Conservation (phyloP, 1,140 invertebrate species). For the Caerostris darwini region DNA sequence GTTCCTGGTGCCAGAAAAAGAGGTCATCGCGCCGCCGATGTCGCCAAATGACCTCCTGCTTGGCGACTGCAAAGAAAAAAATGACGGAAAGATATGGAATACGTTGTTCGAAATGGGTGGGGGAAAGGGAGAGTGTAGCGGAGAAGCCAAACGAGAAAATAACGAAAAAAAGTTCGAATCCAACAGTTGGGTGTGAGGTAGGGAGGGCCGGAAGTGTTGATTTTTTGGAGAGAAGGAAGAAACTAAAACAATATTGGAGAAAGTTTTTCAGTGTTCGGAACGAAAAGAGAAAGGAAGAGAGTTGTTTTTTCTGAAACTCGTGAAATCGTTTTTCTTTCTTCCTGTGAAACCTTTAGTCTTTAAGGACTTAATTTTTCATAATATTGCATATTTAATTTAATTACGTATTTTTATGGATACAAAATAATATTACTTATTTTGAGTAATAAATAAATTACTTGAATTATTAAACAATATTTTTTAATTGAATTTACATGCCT, state of each 20-base stretch:
- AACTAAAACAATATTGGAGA: slow-evolving; percentile 52
- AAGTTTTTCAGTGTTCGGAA: slow-evolving; percentile 43
- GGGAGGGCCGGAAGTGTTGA: slow-evolving; percentile 71
- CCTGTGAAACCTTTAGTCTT: too few species aligned
- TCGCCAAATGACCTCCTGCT: slow-evolving; percentile 53
- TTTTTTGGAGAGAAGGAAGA: slow-evolving; percentile 3
- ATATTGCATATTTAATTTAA: too few species aligned
- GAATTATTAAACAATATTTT: too few species aligned
- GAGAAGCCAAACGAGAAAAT: slow-evolving; percentile 33
- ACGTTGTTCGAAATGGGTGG: neutral
- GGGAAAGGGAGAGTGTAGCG: neutral
- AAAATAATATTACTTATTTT: too few species aligned
- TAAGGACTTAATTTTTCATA: too few species aligned
- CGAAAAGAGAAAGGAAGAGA: slow-evolving; percentile 50
- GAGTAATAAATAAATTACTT: too few species aligned
- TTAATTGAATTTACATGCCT: too few species aligned
- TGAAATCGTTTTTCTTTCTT: neutral
- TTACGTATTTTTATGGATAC: too few species aligned
- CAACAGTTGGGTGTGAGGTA: slow-evolving; percentile 63
- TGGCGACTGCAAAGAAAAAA: slow-evolving; percentile 41
- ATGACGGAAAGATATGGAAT: neutral
- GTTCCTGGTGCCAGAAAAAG: slow-evolving; percentile 59
- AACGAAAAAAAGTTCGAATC: slow-evolving; percentile 52
- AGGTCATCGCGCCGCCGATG: slow-evolving; percentile 55
- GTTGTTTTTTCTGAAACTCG: slow-evolving; percentile 46